These are phyloP conservation scores for Apotomis betuletana DNA, from an alignment of 2,888 invertebrate species.

Conservation along the genomic window DNA sequence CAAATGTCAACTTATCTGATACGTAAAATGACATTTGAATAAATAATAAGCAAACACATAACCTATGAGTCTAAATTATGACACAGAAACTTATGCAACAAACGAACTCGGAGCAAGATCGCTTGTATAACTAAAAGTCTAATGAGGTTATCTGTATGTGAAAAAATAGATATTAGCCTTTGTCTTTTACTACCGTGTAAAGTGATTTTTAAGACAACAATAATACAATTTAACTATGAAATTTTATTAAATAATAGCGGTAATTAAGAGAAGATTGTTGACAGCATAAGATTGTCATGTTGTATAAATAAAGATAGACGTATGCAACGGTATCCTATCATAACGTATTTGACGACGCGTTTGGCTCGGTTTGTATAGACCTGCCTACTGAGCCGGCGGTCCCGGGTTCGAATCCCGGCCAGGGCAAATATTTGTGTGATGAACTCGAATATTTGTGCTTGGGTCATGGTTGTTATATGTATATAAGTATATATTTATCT, in stretches of 20 bases:
- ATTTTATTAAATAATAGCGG: constrained; percentile 5
- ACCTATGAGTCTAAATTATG: constrained; percentile 50
- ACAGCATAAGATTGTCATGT: background rate
- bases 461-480: too few relatives aligned
- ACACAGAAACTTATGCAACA: constrained; percentile 70
- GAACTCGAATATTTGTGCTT: too few relatives aligned
- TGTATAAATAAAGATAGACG: background rate
- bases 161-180: constrained; percentile 40
- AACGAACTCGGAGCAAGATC: constrained; percentile 57
- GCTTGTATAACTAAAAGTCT: constrained; percentile 59
- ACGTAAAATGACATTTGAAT: constrained; percentile 22
- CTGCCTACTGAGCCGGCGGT: too few relatives aligned
- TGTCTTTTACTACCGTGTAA: constrained; percentile 14
- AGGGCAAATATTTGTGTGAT: too few relatives aligned
- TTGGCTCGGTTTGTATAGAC: too few relatives aligned
- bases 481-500: too few relatives aligned
- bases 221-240: constrained; percentile 6
- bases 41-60: constrained; percentile 42
- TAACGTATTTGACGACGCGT: too few relatives aligned
- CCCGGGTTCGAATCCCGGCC: too few relatives aligned
- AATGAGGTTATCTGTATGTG: constrained; percentile 50
- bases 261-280: constrained; percentile 5
- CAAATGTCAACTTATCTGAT: constrained; percentile 15
- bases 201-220: constrained; percentile 8
- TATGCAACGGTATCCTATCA: background rate